These are phyloP conservation scores for Drosophila yooni DNA, from an alignment of 2,888 invertebrate species.

Conservation along the genomic window DNA sequence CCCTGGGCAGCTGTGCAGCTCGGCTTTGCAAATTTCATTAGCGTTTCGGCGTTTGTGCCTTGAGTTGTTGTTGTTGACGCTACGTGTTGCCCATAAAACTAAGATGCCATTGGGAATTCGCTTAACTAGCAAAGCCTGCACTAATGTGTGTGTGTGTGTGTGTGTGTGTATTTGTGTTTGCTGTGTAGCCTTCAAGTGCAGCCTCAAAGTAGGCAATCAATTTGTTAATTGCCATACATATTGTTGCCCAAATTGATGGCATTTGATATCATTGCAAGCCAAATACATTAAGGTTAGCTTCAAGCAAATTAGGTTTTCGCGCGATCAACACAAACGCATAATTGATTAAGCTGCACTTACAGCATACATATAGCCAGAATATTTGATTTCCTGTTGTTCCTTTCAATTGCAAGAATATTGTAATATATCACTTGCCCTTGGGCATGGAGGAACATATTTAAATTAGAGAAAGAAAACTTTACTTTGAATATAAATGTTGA, in stretches of 20 bases:
- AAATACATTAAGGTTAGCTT: constrained; percentile 27
- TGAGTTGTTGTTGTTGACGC: constrained; percentile 27
- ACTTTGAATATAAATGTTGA: too few species aligned
- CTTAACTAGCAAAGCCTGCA: constrained; percentile 34
- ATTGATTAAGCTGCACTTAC: constrained; percentile 26
- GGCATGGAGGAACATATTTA: neutral
- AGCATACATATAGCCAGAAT: neutral
- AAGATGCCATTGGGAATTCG: constrained; percentile 73
- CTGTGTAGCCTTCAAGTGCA: constrained; percentile 51
- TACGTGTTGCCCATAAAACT: constrained; percentile 63
- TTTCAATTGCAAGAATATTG: neutral
- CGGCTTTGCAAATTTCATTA: constrained; percentile 71
- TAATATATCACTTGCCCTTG: neutral
- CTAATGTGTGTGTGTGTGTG: constrained; percentile 10
- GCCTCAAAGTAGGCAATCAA: constrained; percentile 75
- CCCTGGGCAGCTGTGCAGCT: constrained; percentile 45
- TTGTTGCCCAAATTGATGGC: constrained; percentile 70
- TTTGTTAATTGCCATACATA: constrained; percentile 74
- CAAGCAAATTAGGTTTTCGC: constrained; percentile 64
- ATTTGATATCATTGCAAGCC: constrained; percentile 40
- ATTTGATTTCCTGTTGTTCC: neutral
- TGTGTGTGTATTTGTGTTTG: constrained; percentile 21
- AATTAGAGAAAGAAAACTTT: neutral
- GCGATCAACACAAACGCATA: constrained; percentile 32
- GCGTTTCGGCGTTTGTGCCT: constrained; percentile 60